Conservation (phyloP, 2,797 vertebrate genomes). For the Tangara arthus region DNA sequence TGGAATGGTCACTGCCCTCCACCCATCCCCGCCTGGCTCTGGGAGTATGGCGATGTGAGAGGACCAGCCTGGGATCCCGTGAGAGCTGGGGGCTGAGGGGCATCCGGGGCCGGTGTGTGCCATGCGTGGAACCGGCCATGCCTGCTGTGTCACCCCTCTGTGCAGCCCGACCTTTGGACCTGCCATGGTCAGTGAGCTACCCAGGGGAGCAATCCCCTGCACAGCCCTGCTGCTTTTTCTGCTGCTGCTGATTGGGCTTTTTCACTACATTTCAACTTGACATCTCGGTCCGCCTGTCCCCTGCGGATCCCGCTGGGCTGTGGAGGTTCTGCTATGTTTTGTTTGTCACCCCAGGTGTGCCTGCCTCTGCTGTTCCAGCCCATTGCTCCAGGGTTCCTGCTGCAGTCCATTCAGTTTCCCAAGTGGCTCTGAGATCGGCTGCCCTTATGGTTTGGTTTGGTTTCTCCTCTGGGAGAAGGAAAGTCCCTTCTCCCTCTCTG, state of each 20-base stretch:
- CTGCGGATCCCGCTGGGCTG: fast-evolving
- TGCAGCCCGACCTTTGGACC: fast-evolving
- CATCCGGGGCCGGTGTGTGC: fast-evolving
- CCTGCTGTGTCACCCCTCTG: fast-evolving
- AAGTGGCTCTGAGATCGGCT: fast-evolving
- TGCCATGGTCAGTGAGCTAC: fast-evolving
- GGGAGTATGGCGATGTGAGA: fast-evolving
- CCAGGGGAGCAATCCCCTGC: fast-evolving
- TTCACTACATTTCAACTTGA: fast-evolving
- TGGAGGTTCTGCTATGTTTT: background rate
- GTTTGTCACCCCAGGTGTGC: fast-evolving
- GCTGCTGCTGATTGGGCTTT: fast-evolving
- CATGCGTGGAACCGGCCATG: fast-evolving
- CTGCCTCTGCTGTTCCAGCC: background rate
- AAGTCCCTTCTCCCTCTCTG: background rate
- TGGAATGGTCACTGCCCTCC: fast-evolving
- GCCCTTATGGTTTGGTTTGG: background rate
- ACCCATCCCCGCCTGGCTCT: fast-evolving
- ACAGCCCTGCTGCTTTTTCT: background rate
- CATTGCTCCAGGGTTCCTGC: fast-evolving
- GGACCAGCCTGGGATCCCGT: fast-evolving
- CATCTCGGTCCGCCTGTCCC: fast-evolving
- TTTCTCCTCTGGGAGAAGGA: background rate
- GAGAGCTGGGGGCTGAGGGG: fast-evolving
- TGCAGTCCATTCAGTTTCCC: background rate